Evolutionary conservation across 2,888 invertebrate genomes (phyloP), one percentile per base, ranked within the genome.

Genomic region (Xanthia togata): DNA sequence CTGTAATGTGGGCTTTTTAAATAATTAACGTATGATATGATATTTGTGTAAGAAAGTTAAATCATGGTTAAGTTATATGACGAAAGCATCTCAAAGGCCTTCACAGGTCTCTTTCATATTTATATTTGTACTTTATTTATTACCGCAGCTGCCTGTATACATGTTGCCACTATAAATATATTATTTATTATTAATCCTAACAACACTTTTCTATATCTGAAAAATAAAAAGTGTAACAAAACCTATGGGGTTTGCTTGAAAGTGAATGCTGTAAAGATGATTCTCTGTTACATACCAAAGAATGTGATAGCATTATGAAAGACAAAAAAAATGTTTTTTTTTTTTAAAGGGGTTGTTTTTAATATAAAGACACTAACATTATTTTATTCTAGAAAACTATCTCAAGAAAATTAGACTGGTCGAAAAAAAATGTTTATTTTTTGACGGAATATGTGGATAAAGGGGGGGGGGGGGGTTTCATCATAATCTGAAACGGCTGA

Each of bases 1-100:
- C 50, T 83, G 88, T 88, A 67, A 88, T 75, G 87, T 89, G 85
- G 84, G 88, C 89, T 88, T 88, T 70, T 83, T 70, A 73, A 73
- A 77, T 26, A 70, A 77, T 62, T 76, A 69, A 71, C 65, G 50
- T 69, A 63, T 31, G 41, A 60, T 50, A 77, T 44, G 62, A 71
- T 68, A 71, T 60, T 82, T 59, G 71, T 81, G 62, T 72, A 78
- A 75, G 70, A 70, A 44, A 59, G 60, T 72, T 67, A 77, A 78
- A 83, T 81, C 65, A 83, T 81, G 81, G 70, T 72, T 81, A 64
- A 62, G 62, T 75, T 76, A 35, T 63, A 57, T 44, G 55, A 63
- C 35, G 59, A 53, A 70, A 67, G 31, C 53, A 78, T 69, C 26
- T 63, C 64, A 35, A 67, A 81, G 41, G 70, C 70, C 64, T 77